Evolutionary conservation across 2,797 vertebrate species (phyloP).

Genomic region (Gephyroberyx darwinii): DNA sequence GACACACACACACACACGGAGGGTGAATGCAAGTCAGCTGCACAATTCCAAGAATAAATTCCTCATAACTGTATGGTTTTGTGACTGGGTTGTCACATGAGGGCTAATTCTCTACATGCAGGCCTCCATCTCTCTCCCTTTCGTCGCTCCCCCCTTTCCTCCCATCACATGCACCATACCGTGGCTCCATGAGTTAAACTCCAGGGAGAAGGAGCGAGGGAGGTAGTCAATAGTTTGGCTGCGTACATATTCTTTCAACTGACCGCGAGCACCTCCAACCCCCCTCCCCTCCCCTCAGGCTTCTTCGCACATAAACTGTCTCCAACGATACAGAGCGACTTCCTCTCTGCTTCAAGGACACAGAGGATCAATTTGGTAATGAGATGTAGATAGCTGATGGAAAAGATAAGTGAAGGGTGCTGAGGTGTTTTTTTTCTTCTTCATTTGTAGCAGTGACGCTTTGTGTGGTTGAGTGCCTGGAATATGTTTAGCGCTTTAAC

Average conservation of each 20-base stretch:
- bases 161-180: conserved; percentile 16
- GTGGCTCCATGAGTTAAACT: conserved; percentile 41
- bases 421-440: conserved; percentile 24
- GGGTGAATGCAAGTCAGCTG: conserved; percentile 12
- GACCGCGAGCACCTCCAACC: neutral
- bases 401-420: conserved; percentile 39
- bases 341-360: conserved; percentile 56
- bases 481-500: conserved; percentile 26
- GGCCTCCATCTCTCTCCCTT: conserved; percentile 26
- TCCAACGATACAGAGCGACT: conserved; percentile 48
- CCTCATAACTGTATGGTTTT: conserved; percentile 24
- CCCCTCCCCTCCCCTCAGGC: conserved; percentile 1
- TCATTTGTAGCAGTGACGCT: conserved; percentile 28
- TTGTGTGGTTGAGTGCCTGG: conserved; percentile 28
- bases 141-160: conserved; percentile 3
- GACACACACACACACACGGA: neutral
- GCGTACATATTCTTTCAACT: conserved; percentile 13
- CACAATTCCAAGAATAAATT: neutral
- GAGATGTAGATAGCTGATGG: conserved; percentile 49
- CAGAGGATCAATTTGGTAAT: conserved; percentile 63
- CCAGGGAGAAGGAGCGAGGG: neutral
- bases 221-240: conserved; percentile 37
- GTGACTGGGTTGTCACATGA: conserved; percentile 34
- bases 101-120: conserved; percentile 16
- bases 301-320: conserved; percentile 47